Evolutionary conservation across 2,113 vertebrate species (phyloP), one percentile per base, ranked within the genome.

Genomic region (Hemichromis elongatus): DNA sequence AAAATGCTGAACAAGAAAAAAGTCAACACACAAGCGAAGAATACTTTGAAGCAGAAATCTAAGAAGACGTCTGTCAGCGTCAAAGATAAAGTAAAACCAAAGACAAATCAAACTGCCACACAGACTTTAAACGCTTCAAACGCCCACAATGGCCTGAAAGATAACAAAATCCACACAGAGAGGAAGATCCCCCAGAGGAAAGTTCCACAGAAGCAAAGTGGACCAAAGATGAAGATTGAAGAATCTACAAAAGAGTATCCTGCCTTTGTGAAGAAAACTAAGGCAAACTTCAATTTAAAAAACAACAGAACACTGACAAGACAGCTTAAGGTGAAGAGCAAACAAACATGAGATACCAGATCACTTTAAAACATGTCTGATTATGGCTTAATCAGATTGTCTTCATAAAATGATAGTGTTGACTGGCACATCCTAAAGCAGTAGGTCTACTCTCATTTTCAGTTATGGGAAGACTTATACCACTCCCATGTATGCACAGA

Each of bases 1-100:
- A 89, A 86, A 81, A 19, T 4, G 42, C 26, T 19, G 40, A 92
- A 81, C 11, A 84, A 87, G 42, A 88, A 89, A 40, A 45, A 77
- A 3, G 80, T 82, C 3, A 78, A 56, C 2, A n/a, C 18, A 53
- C 79, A 75, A 55, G 73, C 9, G 4, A 92, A 90, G 52, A 88
- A 77, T 0, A 16, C 26, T 30, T 13, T 82, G 14, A 77, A 9
- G 26, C 26, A 75, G 45, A 52, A 75, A 52, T 50, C 45, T n/a
- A 52, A 33, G 45, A 33, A 75, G n/a, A 81, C 35, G 2, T 26
- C 21, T 2, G 45, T 66, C 6, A 40, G 21, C 1, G n/a, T 50
- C 30, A 85, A 75, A 86, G 16, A 19, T 19, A 80, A 81, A 73
- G 30, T 50, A 7, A 82, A 86, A 56, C 57, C 40, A 9, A 89